Percentiles rank a stretch among this genome's conserved stretches.
Conservation (phyloP, 2,888 invertebrate species). For the Parthenolecanium corni region DNA sequence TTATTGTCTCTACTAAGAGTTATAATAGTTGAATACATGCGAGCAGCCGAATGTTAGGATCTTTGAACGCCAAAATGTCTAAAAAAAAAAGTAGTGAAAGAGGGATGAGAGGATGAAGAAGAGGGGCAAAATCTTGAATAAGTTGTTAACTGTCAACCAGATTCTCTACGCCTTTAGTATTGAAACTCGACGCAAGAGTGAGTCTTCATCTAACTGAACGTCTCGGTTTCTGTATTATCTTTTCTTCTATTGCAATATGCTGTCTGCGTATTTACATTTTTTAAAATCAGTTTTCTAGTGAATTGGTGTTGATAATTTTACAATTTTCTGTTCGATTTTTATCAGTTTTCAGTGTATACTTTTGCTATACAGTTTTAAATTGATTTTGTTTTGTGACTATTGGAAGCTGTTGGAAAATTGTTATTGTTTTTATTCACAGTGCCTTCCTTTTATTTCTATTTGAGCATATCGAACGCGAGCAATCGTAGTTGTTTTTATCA, state of each 20-base stretch:
- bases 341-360: no score
- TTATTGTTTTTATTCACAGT: no score
- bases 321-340: no score
- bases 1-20: not conserved
- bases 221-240: constrained; percentile 16
- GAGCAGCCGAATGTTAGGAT: constrained; percentile 1
- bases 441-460: no score
- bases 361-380: no score
- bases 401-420: no score
- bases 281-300: no score
- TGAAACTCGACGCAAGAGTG: constrained; percentile 14
- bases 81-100: not conserved
- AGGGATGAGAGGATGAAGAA: no score
- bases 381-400: no score
- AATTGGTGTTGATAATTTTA: not conserved
- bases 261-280: constrained; percentile 21
- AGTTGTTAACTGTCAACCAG: constrained; percentile 29
- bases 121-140: constrained; percentile 19
- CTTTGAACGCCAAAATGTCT: constrained; percentile 22
- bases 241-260: constrained; percentile 22
- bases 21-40: constrained; percentile 16
- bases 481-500: no score
- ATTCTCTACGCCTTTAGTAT: constrained; percentile 18
- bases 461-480: no score
- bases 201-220: not conserved